Evolutionary conservation across 1,140 invertebrate genomes (phyloP).

Genomic region (Drosophila aff.): DNA sequence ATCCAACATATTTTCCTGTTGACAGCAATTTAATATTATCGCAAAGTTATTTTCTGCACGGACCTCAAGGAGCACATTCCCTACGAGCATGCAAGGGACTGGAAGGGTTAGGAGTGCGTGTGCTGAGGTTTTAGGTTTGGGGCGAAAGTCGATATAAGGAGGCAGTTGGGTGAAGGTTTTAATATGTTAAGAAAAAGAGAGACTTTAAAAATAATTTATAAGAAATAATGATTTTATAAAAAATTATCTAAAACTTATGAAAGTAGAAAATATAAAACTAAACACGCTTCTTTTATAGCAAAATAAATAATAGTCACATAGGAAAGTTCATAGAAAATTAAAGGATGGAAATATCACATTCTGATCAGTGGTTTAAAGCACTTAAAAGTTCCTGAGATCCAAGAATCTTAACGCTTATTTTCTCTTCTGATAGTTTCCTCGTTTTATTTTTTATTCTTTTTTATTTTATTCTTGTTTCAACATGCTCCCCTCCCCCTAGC

Average conservation of each 20-base stretch:
- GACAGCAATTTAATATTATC: conserved; percentile 83
- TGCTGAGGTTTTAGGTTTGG: conserved; percentile 16
- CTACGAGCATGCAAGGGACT: conserved; percentile 54
- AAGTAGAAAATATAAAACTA: too few species aligned
- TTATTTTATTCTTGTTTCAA: background rate
- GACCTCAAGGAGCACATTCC: conserved; percentile 42
- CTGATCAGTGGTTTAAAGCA: too few species aligned
- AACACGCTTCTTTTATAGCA: too few species aligned
- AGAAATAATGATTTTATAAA: too few species aligned
- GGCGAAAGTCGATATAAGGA: background rate
- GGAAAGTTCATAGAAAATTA: too few species aligned
- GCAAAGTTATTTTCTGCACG: conserved; percentile 79
- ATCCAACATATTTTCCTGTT: conserved; percentile 81
- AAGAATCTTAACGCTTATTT: background rate
- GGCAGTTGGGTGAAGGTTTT: background rate
- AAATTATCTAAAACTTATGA: too few species aligned
- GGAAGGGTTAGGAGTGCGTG: conserved; percentile 23
- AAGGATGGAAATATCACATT: too few species aligned
- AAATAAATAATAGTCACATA: too few species aligned
- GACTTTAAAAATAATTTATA: background rate
- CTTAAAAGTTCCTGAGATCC: background rate
- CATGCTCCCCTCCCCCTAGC: too few species aligned
- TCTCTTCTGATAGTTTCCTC: background rate
- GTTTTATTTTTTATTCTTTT: background rate
- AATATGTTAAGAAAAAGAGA: background rate